Percentiles rank a stretch among this genome's conserved stretches.
These are phyloP conservation scores for Diacarnus erythraeanus DNA, from an alignment of 37 sponge, comb jelly and placozoan genomes.

Conservation along the genomic window DNA sequence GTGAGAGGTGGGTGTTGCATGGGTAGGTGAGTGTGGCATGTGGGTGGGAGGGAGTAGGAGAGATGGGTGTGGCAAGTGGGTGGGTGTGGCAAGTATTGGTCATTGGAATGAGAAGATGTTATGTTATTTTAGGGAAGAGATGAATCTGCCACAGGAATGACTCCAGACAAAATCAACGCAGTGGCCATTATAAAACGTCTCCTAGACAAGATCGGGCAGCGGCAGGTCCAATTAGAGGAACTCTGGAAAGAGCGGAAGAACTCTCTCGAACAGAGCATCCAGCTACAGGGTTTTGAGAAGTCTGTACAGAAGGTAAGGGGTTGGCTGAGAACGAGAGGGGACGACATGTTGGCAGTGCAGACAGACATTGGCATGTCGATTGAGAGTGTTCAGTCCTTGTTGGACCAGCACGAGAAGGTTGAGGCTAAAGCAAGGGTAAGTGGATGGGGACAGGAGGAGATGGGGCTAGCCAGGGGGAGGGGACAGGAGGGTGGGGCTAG, in stretches of 20 bases:
- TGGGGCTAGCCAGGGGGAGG: too few relatives aligned
- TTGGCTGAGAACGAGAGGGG: slow-evolving; percentile 72
- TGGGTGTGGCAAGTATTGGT: slow-evolving; percentile 14
- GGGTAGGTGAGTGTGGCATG: background rate
- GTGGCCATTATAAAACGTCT: slow-evolving; percentile 46
- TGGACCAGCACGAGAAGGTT: slow-evolving; percentile 43
- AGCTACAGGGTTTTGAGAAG: slow-evolving; percentile 68
- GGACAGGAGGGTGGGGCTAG: background rate
- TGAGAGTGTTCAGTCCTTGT: slow-evolving; percentile 24
- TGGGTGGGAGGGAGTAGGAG: background rate
- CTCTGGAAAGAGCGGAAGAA: slow-evolving; percentile 55
- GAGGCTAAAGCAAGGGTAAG: slow-evolving; percentile 71
- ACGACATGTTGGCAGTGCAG: slow-evolving; percentile 48
- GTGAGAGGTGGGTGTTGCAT: too few relatives aligned
- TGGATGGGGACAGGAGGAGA: too few relatives aligned
- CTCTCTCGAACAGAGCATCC: slow-evolving; percentile 54
- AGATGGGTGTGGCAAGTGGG: background rate
- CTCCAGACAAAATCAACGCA: slow-evolving; percentile 83
- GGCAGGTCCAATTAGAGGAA: slow-evolving; percentile 58
- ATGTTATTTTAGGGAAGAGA: slow-evolving; percentile 23
- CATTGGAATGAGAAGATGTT: background rate
- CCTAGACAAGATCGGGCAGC: slow-evolving; percentile 46
- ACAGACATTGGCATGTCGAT: slow-evolving; percentile 54
- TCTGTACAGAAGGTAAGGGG: slow-evolving; percentile 50
- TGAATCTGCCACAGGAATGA: slow-evolving; percentile 60